Percentiles rank a stretch among this genome's conserved stretches.
Conservation (phyloP, 2,113 vertebrate genomes). For the Syngnathus typhle region DNA sequence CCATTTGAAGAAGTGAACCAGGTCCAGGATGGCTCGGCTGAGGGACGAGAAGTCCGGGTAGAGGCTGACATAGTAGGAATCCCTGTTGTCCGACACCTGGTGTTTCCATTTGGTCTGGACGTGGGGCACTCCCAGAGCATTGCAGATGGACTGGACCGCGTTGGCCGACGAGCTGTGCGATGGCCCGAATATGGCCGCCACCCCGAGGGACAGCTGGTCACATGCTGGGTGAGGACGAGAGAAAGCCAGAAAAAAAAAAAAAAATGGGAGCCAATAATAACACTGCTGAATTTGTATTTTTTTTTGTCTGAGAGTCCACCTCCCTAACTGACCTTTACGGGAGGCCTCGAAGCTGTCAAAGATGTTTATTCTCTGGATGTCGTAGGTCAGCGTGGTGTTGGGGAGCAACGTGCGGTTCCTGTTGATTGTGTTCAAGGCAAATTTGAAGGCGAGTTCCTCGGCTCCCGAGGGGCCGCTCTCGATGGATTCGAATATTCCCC, state of each 20-base stretch:
- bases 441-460: slow-evolving; percentile 96
- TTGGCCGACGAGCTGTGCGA: slow-evolving; percentile 76
- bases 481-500: slow-evolving; percentile 98
- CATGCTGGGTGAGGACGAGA: slow-evolving; percentile 74
- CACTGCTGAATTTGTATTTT: background rate
- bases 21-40: slow-evolving; percentile 92
- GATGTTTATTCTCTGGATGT: slow-evolving; percentile 98
- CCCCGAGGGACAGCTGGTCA: slow-evolving; percentile 93
- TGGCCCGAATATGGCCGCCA: slow-evolving; percentile 90
- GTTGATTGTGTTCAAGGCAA: slow-evolving; percentile 99
- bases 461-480: slow-evolving; percentile 96
- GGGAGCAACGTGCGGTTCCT: slow-evolving; percentile 95
- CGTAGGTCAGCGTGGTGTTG: slow-evolving; percentile 96
- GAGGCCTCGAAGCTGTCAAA: slow-evolving; percentile 99
- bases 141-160: slow-evolving; percentile 75
- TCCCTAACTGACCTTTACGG: slow-evolving; percentile 82
- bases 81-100: slow-evolving; percentile 95
- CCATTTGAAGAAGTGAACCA: slow-evolving; percentile 99
- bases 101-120: slow-evolving; percentile 98
- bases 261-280: background rate
- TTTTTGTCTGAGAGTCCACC: too few species aligned
- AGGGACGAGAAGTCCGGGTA: slow-evolving; percentile 96
- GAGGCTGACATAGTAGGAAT: slow-evolving; percentile 95
- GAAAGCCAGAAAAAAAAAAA: background rate
- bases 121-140: slow-evolving; percentile 77